A percentile compares a stretch with the other conserved stretches of the same genome.
Conservation (phyloP, 2,113 vertebrate species). For the Sinocyclocheilus grahami region DNA sequence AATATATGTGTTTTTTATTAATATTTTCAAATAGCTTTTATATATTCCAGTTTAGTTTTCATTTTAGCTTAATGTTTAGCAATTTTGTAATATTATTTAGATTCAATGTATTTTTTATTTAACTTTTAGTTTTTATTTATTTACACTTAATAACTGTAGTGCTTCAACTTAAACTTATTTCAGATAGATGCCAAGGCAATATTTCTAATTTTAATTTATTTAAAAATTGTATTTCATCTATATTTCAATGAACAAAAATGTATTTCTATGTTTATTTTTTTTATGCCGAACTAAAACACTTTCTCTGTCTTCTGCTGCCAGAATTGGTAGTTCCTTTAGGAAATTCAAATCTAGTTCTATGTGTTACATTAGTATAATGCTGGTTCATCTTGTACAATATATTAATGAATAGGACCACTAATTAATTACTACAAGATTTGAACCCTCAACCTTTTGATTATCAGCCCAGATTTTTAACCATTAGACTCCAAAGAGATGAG, state of each 20-base stretch:
- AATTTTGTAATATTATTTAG: background rate
- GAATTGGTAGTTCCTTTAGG: background rate
- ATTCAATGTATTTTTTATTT: background rate
- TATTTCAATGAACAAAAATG: background rate
- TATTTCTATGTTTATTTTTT: background rate
- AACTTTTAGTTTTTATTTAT: background rate
- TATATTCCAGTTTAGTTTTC: background rate
- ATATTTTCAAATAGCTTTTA: background rate
- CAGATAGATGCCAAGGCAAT: background rate
- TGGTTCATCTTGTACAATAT: background rate
- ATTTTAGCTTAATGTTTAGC: background rate
- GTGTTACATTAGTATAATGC: background rate
- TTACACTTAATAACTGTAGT: background rate
- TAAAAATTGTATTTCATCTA: background rate
- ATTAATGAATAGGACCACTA: background rate
- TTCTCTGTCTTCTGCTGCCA: background rate
- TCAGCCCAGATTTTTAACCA: slow-evolving; percentile 10
- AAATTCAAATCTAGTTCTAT: background rate
- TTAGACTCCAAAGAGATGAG: slow-evolving; percentile 3
- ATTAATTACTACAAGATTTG: background rate
- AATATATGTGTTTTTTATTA: background rate
- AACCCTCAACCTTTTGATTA: slow-evolving; percentile 4
- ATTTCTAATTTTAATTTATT: background rate
- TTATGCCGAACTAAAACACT: background rate
- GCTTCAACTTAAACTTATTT: background rate